Evolutionary conservation across 2,797 vertebrate species (phyloP).

Genomic region (Phyllotis vaccarum): DNA sequence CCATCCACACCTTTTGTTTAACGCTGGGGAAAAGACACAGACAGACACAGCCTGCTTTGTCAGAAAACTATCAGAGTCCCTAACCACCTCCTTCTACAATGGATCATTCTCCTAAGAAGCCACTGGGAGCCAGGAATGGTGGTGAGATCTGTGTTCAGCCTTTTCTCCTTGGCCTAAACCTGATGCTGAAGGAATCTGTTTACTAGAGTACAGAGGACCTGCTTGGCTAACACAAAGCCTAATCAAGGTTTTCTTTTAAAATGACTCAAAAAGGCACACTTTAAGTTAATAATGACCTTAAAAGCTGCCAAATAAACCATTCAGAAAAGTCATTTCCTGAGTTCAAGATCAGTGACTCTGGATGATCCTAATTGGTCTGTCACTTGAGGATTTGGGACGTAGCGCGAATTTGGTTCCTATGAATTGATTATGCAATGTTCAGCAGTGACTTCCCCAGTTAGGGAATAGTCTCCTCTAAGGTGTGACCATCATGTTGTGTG

Average conservation of each 20-base stretch:
- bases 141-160: not conserved
- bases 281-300: conserved; percentile 37
- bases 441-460: not conserved
- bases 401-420: not conserved
- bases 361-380: not conserved
- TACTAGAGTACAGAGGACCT: not conserved
- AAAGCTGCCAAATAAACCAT: not conserved
- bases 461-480: not conserved
- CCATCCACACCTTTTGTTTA: not conserved
- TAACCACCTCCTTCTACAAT: not conserved
- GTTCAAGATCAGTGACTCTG: not conserved
- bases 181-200: not conserved
- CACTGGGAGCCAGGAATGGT: not conserved
- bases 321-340: conserved; percentile 21
- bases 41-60: not conserved
- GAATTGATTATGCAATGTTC: not conserved
- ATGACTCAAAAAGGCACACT: not conserved
- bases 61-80: not conserved
- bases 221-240: not conserved
- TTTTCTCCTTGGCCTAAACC: not conserved
- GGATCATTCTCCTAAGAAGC: not conserved
- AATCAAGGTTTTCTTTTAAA: not conserved
- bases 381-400: not conserved
- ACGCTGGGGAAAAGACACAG: not conserved
- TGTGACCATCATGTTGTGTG: not conserved